These are phyloP conservation scores for Harpegnathos saltator DNA, from an alignment of 1,140 invertebrate genomes.

Conservation along the genomic window DNA sequence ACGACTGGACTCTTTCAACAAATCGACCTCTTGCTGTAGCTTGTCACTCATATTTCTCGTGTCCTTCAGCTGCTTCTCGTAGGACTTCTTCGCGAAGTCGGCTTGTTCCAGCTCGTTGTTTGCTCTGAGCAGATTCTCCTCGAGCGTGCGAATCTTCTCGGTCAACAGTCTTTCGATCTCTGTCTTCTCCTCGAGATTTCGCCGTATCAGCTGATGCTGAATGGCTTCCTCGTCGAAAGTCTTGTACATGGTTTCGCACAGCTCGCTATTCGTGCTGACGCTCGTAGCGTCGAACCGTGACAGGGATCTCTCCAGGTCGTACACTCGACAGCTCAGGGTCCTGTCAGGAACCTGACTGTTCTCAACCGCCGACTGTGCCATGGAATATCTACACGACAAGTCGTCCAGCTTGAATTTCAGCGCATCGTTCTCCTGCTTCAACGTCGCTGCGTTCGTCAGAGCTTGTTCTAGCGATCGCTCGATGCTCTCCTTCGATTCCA, in stretches of 20 bases:
- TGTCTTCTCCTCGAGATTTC: conserved; percentile 80
- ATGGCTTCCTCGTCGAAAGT: conserved; percentile 79
- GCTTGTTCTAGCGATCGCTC: conserved; percentile 81
- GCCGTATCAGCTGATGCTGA: conserved; percentile 78
- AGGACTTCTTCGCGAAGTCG: conserved; percentile 77
- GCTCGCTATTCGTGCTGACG: conserved; percentile 72
- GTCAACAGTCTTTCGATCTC: conserved; percentile 77
- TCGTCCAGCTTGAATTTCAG: conserved; percentile 80
- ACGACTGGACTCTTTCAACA: conserved; percentile 8
- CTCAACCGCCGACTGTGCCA: conserved; percentile 76
- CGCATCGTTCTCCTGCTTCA: conserved; percentile 80
- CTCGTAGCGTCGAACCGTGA: conserved; percentile 79
- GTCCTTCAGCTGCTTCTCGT: conserved; percentile 83
- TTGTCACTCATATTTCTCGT: conserved; percentile 82
- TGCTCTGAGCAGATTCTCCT: conserved; percentile 74
- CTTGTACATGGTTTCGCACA: conserved; percentile 82
- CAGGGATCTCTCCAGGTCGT: conserved; percentile 75
- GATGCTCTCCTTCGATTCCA: conserved; percentile 84
- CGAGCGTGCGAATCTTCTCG: conserved; percentile 75
- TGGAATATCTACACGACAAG: conserved; percentile 76
- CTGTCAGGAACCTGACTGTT: conserved; percentile 76
- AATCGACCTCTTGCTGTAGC: conserved; percentile 66
- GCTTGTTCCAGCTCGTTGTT: conserved; percentile 77
- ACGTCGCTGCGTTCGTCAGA: conserved; percentile 71
- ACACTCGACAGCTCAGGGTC: conserved; percentile 72